Evolutionary conservation across 2,113 vertebrate species (phyloP), one percentile per base, ranked within the genome.

Genomic region (Dasyornis broadbenti): DNA sequence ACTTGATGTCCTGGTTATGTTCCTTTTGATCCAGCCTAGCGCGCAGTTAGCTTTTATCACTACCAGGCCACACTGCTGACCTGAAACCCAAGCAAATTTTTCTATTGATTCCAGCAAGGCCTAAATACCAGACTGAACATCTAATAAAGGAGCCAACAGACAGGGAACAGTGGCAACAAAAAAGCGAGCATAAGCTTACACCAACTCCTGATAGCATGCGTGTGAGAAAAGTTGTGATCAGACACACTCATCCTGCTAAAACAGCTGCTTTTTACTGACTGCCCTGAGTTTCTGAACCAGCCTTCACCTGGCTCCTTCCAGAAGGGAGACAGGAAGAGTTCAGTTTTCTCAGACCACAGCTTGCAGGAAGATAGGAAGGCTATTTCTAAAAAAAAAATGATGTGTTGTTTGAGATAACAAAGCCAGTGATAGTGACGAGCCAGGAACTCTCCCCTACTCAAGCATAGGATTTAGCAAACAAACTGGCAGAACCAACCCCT

Each of bases 61-160:
- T 89, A 86, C 19, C 77, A 78, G 56, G 47, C 60, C 77, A 89
- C 80, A 60, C 16, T 44, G 77, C 77, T 87, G 90, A 94, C 90
- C 54, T 94, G 92, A 96, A 93, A 96, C 86, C 47, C 79, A 83
- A 93, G 79, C 86, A 86, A 83, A 59, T 93, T 94, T 87, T 96
- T 76, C 90, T 86, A 83, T 13, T 86, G 90, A 90, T 77, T 77
- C 47, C 92, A 94, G 64, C 59, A 95, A 90, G 68, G 78, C 85
- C 5, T 54, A 94, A 94, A 96, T 93, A 80, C 75, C 85, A 93
- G 82, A 88, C 57, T 61, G 71, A 82, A 53, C 71, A 77, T 85
- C 68, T 80, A 91, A 96, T 77, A 95, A 92, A 76, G 79, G 59
- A 92, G 37, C 35, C 66, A 90, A 61, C 77, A 77, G 87, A 63